A percentile compares a stretch with the other conserved stretches of the same genome.
Evolutionary conservation across 2,888 invertebrate genomes (phyloP).

Genomic region (Eupithecia inturbata): DNA sequence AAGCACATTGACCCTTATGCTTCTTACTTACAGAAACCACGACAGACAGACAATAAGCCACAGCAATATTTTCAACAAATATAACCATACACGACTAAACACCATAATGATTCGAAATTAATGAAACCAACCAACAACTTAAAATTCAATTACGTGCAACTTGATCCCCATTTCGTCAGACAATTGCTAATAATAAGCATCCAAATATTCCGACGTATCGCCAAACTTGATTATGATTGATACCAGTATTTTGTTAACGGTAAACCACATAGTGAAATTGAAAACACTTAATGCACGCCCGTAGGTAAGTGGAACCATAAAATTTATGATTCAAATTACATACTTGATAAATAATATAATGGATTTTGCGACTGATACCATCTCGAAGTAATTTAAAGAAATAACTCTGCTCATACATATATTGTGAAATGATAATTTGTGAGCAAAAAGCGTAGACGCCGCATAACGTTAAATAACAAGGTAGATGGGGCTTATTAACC

Average conservation of each 20-base stretch:
- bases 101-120: conserved; percentile 44
- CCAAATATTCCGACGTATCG: conserved; percentile 63
- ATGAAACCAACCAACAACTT: conserved; percentile 55
- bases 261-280: conserved; percentile 61
- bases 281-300: conserved; percentile 55
- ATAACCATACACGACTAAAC: conserved; percentile 45
- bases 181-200: conserved; percentile 59
- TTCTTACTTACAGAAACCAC: too few relatives aligned
- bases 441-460: conserved; percentile 47
- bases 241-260: conserved; percentile 72
- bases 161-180: conserved; percentile 26
- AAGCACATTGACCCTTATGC: too few relatives aligned
- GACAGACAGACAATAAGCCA: too few relatives aligned
- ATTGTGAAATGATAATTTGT: conserved; percentile 47
- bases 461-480: conserved; percentile 48
- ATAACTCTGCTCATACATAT: conserved; percentile 45
- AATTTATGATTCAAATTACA: conserved; percentile 54
- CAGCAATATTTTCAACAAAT: not conserved
- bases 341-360: conserved; percentile 53
- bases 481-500: conserved; percentile 41
- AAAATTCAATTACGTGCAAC: conserved; percentile 63
- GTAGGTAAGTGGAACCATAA: conserved; percentile 51
- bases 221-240: conserved; percentile 71
- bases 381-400: conserved; percentile 44
- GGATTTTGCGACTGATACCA: conserved; percentile 47